phyloP scores from a whole-genome alignment of 2,888 invertebrate genomes.

The Acrocyrtus sp. region DNA sequence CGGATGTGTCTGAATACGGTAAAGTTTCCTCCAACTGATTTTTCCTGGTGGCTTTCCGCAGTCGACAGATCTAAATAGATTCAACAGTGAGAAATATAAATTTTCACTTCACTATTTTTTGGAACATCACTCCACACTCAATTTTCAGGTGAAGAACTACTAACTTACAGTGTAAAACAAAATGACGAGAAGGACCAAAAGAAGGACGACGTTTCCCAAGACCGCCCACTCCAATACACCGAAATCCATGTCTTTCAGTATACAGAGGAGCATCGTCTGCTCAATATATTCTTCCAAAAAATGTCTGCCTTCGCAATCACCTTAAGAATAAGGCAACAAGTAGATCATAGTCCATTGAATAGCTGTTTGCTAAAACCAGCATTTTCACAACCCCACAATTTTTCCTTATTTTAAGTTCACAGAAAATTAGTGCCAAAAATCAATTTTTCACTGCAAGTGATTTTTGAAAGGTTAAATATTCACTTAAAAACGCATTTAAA shows the following conservation, averaged over 20 bases:
- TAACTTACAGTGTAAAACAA: slow-evolving; percentile 45
- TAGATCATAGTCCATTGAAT: too few species aligned
- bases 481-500: too few species aligned
- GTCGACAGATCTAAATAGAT: slow-evolving; percentile 33
- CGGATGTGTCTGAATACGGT: slow-evolving; percentile 38
- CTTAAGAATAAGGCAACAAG: too few species aligned
- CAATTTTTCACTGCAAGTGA: too few species aligned
- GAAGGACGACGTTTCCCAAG: slow-evolving; percentile 43
- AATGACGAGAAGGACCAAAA: slow-evolving; percentile 42
- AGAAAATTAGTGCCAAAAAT: too few species aligned
- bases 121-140: not conserved
- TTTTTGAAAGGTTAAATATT: too few species aligned
- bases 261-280: slow-evolving; percentile 32
- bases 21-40: slow-evolving; percentile 37
- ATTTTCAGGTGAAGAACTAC: not conserved
- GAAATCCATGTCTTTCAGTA: slow-evolving; percentile 47
- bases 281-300: too few species aligned
- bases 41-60: slow-evolving; percentile 28
- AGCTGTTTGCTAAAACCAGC: too few species aligned
- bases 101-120: too few species aligned
- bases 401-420: too few species aligned
- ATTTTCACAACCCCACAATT: too few species aligned
- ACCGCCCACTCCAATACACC: slow-evolving; percentile 53
- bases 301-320: too few species aligned
- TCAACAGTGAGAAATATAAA: not conserved